A percentile compares a stretch with the other conserved stretches of the same genome.
Conservation (phyloP, 2,888 invertebrate species). For the Dicyrtoma fusca region DNA sequence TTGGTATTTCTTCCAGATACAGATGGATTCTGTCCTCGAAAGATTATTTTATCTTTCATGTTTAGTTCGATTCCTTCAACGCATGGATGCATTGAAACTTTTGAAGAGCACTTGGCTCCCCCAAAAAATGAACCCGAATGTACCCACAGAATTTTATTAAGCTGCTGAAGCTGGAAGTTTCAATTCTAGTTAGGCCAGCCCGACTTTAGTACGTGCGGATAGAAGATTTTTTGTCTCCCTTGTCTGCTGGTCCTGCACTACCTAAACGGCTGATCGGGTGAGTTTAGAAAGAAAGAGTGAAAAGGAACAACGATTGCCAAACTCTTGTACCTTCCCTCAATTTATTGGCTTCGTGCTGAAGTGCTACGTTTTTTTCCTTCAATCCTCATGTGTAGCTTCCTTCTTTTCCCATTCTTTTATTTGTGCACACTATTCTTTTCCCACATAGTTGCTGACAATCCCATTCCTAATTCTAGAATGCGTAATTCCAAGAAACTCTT, state of each 20-base stretch:
- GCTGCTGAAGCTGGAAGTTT: constrained; percentile 38
- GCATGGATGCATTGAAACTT: constrained; percentile 30
- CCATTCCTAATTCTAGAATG: background rate
- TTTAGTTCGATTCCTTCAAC: background rate
- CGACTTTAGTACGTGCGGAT: constrained; percentile 18
- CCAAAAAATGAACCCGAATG: constrained; percentile 22
- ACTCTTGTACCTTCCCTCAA: constrained; percentile 30
- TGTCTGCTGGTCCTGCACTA: background rate
- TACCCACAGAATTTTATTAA: constrained; percentile 40
- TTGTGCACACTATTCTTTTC: background rate
- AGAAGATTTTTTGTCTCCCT: background rate
- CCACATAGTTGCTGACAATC: constrained; percentile 5
- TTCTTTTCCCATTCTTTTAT: background rate
- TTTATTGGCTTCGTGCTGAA: constrained; percentile 50
- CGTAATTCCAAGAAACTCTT: too few relatives aligned
- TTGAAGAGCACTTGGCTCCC: constrained; percentile 36
- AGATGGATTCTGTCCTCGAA: too few relatives aligned
- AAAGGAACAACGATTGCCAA: constrained; percentile 23
- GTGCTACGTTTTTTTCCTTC: constrained; percentile 35
- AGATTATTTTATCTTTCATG: too few relatives aligned
- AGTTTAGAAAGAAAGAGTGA: constrained; percentile 8
- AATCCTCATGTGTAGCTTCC: background rate
- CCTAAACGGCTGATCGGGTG: constrained; percentile 21
- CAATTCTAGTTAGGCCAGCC: constrained; percentile 21
- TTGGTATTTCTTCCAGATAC: too few relatives aligned